phyloP scores from a whole-genome alignment of 2,797 vertebrate species.

The Apogon hyalosoma region DNA sequence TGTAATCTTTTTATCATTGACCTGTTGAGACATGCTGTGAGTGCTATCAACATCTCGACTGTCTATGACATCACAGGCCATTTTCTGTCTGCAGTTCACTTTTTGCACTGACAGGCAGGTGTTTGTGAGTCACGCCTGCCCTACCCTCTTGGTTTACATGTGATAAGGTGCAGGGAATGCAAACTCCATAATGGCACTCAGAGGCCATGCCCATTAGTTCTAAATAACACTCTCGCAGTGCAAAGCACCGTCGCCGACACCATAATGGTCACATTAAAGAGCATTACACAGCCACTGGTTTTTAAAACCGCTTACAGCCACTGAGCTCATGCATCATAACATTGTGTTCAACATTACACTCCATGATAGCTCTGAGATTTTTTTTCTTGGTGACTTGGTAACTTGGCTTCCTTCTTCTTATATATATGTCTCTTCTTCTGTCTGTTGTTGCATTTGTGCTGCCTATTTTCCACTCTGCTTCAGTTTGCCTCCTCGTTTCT shows the following conservation, averaged over 20 bases:
- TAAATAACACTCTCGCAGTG: slow-evolving; percentile 71
- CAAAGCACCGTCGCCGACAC: slow-evolving; percentile 62
- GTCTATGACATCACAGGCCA: slow-evolving; percentile 61
- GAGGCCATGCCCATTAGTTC: slow-evolving; percentile 75
- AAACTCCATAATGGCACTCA: slow-evolving; percentile 69
- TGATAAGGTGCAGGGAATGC: slow-evolving; percentile 60
- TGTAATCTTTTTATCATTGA: slow-evolving; percentile 60
- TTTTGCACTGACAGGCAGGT: slow-evolving; percentile 49
- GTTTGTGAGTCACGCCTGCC: slow-evolving; percentile 28
- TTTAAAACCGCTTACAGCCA: slow-evolving; percentile 76
- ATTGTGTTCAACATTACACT: slow-evolving; percentile 53
- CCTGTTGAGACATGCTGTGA: slow-evolving; percentile 30
- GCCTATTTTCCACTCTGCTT: slow-evolving; percentile 36
- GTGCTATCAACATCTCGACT: slow-evolving; percentile 42
- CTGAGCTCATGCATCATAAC: slow-evolving; percentile 76
- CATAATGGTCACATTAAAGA: slow-evolving; percentile 81
- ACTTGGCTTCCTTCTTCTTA: slow-evolving; percentile 26
- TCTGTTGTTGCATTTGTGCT: slow-evolving; percentile 7
- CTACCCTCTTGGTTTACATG: slow-evolving; percentile 41
- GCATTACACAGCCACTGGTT: slow-evolving; percentile 83
- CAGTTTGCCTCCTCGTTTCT: slow-evolving; percentile 23
- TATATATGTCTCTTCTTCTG: slow-evolving; percentile 5
- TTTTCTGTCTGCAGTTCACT: slow-evolving; percentile 18
- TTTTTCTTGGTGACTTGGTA: slow-evolving; percentile 49
- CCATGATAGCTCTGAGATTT: slow-evolving; percentile 25